Evolutionary conservation across 2,888 invertebrate species (phyloP), one percentile per base, ranked within the genome.

Genomic region (Lithophane socia): DNA sequence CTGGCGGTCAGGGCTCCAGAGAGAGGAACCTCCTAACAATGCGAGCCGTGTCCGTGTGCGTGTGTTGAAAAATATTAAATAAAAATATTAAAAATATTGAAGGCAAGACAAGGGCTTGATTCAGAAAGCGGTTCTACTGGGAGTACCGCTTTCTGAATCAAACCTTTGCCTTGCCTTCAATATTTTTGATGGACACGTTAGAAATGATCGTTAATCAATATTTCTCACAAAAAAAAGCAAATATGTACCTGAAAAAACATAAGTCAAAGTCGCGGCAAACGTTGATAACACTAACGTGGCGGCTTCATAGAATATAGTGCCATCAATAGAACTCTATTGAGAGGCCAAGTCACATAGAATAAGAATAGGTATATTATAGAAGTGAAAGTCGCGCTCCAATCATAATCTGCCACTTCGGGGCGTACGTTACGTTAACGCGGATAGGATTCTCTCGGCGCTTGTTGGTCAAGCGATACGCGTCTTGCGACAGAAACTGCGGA

Each of bases 281-380:
- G 21, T 42, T 60, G 63, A 56, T 78, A 78, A 76, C 80, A 63
- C 37, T 60, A 77, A 77, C 56, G 60, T 65, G 63, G 68, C 49
- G 8, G 42, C 61, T 75, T 44, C 21, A 52, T 68, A 77, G 67
- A 80, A 73, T 29, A 75, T 29, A 75, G 72, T 77, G 65, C 70
- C 86, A 85, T 86, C 78, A 81, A 85, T 86, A 82, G 58, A 29
- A 72, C 63, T 68, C 78, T 64, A 60, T 73, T 79, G 71, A 77
- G 67, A 75, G 67, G 65, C 61, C 63, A 75, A 49, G 49, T 13
- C 49, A 73, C 16, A 60, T 60, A 60, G 58, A 60, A 16, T 29
- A 60, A 60, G 58, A 24, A 58, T 16, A 7, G 0, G 1, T 24
- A 10, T n/a, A 58, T 2, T 24, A n/a, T n/a, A 58, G 58, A 58